These are phyloP conservation scores for Chanos chanos DNA, from an alignment of 2,797 vertebrate genomes.

Conservation along the genomic window DNA sequence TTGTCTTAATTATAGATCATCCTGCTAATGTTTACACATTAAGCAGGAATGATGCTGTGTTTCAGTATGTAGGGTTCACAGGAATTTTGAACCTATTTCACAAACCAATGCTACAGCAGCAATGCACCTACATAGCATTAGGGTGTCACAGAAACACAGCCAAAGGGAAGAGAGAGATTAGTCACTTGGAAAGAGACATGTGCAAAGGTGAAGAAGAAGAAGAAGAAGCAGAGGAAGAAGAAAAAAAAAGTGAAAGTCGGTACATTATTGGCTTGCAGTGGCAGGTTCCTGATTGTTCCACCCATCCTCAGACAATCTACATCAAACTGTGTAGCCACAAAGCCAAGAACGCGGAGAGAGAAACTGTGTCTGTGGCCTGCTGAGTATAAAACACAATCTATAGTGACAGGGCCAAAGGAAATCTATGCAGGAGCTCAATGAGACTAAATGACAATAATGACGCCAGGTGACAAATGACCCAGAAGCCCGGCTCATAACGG, in stretches of 20 bases:
- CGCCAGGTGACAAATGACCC: constrained; percentile 45
- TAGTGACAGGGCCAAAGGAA: constrained; percentile 43
- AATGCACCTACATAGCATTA: too few relatives aligned
- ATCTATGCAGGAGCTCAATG: constrained; percentile 47
- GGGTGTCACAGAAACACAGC: too few relatives aligned
- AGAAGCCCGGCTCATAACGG: constrained; percentile 31
- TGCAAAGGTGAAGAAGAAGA: not conserved
- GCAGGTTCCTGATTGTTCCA: constrained; percentile 7
- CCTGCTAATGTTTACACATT: too few relatives aligned
- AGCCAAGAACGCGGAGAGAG: not conserved
- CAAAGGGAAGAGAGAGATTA: not conserved
- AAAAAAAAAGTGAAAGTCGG: not conserved
- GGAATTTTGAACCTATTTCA: too few relatives aligned
- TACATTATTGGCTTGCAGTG: constrained; percentile 11
- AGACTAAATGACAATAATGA: constrained; percentile 57
- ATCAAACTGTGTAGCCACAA: constrained; percentile 26
- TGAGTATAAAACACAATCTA: constrained; percentile 38
- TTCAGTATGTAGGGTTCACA: too few relatives aligned
- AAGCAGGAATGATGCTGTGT: too few relatives aligned
- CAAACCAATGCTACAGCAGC: too few relatives aligned
- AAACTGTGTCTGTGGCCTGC: constrained; percentile 2
- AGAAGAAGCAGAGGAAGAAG: not conserved
- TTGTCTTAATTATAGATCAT: too few relatives aligned
- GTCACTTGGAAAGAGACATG: not conserved
- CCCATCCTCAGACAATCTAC: constrained; percentile 7